phyloP scores from a whole-genome alignment of 2,888 invertebrate species.

The Limnephilus rhombicus region DNA sequence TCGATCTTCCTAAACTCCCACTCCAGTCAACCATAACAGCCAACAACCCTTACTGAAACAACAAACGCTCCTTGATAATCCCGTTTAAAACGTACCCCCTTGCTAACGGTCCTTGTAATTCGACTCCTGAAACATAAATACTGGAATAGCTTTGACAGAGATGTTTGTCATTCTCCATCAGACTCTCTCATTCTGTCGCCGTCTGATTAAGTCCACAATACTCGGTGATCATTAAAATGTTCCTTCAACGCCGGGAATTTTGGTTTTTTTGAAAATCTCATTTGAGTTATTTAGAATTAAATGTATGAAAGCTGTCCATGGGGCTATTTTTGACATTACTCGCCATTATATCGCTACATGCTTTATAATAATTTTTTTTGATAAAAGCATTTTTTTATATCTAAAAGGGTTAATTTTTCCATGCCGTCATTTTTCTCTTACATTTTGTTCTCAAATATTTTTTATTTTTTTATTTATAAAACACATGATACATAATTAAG shows the following conservation, averaged over 20 bases:
- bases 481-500: too few species aligned
- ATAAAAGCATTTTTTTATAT: too few species aligned
- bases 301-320: too few species aligned
- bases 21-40: not conserved
- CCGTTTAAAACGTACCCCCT: not conserved
- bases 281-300: too few species aligned
- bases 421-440: too few species aligned
- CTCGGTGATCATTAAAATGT: conserved; percentile 3
- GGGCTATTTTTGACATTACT: too few species aligned
- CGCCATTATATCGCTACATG: too few species aligned
- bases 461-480: too few species aligned
- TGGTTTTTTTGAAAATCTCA: too few species aligned
- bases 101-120: not conserved
- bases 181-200: not conserved
- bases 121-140: not conserved
- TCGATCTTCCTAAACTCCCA: not conserved
- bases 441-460: too few species aligned
- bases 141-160: not conserved
- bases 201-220: not conserved
- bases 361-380: too few species aligned
- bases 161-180: not conserved
- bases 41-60: not conserved
- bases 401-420: too few species aligned
- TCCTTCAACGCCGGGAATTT: not conserved
- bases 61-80: not conserved